phyloP scores from a whole-genome alignment of 2,797 vertebrate species.

The Xerus rutilus region DNA sequence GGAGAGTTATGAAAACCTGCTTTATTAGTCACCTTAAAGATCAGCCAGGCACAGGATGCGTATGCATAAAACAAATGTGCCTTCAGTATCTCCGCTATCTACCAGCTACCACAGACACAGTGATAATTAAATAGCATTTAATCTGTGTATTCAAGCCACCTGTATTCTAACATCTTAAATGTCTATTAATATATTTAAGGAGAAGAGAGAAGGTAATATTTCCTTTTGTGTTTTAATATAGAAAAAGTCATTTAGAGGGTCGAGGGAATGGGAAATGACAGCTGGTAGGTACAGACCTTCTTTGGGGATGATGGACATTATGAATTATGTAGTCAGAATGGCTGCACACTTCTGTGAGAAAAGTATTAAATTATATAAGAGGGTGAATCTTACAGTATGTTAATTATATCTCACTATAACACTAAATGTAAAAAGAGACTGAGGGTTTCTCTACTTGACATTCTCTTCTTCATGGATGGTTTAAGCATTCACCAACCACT shows the following conservation, averaged over 20 bases:
- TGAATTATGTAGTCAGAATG: neutral
- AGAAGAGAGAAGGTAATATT: neutral
- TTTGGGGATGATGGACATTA: neutral
- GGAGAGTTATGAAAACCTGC: neutral
- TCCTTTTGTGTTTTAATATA: neutral
- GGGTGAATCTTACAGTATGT: neutral
- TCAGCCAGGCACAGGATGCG: neutral
- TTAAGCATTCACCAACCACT: neutral
- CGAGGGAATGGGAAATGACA: neutral
- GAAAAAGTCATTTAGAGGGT: neutral
- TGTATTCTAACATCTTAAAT: neutral
- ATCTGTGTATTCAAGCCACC: neutral
- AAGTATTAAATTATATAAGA: neutral
- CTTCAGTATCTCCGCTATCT: neutral
- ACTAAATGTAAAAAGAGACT: neutral
- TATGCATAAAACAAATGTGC: neutral
- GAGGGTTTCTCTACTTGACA: neutral
- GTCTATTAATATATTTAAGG: neutral
- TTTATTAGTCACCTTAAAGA: neutral
- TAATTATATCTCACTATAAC: neutral
- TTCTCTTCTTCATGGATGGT: neutral
- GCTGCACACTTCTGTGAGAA: neutral
- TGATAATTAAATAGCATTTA: neutral
- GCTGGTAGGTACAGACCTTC: neutral
- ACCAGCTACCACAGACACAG: neutral